These are phyloP conservation scores for Hecatera dysodea DNA, from an alignment of 2,888 invertebrate genomes.

Conservation along the genomic window DNA sequence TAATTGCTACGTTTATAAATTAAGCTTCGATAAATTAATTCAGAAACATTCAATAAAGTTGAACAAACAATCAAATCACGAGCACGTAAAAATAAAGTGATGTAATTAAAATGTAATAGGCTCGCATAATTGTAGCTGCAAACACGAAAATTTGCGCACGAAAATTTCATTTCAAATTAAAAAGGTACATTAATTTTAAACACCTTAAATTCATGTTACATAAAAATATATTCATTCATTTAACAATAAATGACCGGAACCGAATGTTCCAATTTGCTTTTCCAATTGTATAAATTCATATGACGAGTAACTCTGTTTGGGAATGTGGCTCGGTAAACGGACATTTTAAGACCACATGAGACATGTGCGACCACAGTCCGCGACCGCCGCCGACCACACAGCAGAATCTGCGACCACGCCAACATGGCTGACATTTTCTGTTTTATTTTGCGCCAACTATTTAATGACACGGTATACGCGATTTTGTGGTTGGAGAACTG, in stretches of 20 bases:
- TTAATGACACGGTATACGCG: conserved; percentile 19
- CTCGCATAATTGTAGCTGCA: conserved; percentile 7
- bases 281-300: conserved; percentile 32
- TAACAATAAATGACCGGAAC: conserved; percentile 55
- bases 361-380: conserved; percentile 38
- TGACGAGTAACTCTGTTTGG: conserved; percentile 19
- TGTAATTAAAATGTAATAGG: conserved; percentile 31
- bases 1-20: no score
- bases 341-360: conserved; percentile 43
- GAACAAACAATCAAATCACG: conserved; percentile 19
- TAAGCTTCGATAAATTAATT: background rate
- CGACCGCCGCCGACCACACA: conserved; percentile 35
- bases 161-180: conserved; percentile 45
- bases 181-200: conserved; percentile 49
- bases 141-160: conserved; percentile 19
- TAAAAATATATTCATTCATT: conserved; percentile 51
- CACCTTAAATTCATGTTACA: conserved; percentile 32
- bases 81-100: conserved; percentile 20
- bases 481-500: conserved; percentile 3
- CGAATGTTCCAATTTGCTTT: conserved; percentile 52
- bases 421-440: conserved; percentile 35
- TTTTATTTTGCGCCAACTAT: conserved; percentile 42
- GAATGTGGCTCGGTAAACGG: conserved; percentile 47
- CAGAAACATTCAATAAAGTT: background rate
- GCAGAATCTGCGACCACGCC: conserved; percentile 42